phyloP scores from a whole-genome alignment of 2,888 invertebrate genomes.

The Miltochrista miniata region DNA sequence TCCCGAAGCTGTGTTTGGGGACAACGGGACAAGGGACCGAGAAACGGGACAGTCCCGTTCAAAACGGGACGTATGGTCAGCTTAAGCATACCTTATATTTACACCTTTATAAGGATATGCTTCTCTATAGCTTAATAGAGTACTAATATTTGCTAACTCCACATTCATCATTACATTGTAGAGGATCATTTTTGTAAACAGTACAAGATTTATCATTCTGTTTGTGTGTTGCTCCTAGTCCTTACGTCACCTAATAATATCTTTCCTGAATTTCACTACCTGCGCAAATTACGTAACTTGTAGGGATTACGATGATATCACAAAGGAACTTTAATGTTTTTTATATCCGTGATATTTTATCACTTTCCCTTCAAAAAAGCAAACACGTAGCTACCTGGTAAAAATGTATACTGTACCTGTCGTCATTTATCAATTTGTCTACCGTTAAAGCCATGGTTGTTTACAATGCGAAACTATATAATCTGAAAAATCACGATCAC shows the following conservation, averaged over 20 bases:
- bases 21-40: too few species aligned
- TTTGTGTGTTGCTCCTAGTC: slow-evolving; percentile 9
- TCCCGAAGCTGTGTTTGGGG: too few species aligned
- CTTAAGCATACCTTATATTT: too few species aligned
- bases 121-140: too few species aligned
- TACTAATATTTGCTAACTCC: too few species aligned
- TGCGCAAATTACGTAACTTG: neutral
- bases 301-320: slow-evolving; percentile 15
- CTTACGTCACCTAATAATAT: slow-evolving; percentile 1
- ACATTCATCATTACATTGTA: slow-evolving; percentile 4
- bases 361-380: slow-evolving; percentile 64
- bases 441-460: slow-evolving; percentile 68
- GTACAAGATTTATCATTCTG: slow-evolving; percentile 20
- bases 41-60: too few species aligned
- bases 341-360: slow-evolving; percentile 13
- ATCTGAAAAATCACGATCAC: slow-evolving; percentile 21
- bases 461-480: slow-evolving; percentile 24
- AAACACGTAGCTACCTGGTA: slow-evolving; percentile 35
- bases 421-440: slow-evolving; percentile 73
- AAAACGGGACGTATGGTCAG: too few species aligned
- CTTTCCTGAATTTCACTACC: slow-evolving; percentile 5
- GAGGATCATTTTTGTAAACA: slow-evolving; percentile 29
- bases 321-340: slow-evolving; percentile 13
- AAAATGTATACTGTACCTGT: slow-evolving; percentile 57
- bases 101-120: too few species aligned